Conservation (phyloP, 1,140 invertebrate species). For the Chelonus insularis region DNA sequence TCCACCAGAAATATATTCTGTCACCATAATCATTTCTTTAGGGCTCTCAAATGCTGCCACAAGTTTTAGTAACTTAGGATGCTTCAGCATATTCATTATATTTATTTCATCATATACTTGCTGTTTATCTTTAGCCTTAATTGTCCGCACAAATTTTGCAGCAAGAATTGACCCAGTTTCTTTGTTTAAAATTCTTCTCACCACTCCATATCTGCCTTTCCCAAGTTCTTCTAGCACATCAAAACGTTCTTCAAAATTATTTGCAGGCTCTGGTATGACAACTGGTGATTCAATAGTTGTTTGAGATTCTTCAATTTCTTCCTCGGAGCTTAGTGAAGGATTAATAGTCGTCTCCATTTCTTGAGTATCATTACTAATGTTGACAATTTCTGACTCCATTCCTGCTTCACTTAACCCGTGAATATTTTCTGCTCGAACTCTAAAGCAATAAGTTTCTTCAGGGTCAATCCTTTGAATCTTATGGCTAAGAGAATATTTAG, state of each 20-base stretch:
- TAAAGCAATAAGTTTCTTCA: conserved; percentile 69
- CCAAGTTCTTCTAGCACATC: conserved; percentile 76
- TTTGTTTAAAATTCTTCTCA: conserved; percentile 76
- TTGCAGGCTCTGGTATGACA: conserved; percentile 60
- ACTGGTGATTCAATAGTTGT: conserved; percentile 43
- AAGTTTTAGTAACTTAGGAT: conserved; percentile 88
- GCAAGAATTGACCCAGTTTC: conserved; percentile 73
- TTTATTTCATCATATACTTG: conserved; percentile 88
- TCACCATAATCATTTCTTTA: conserved; percentile 87
- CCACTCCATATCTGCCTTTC: conserved; percentile 78
- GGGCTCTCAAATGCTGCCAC: conserved; percentile 84
- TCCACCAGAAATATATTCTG: conserved; percentile 91
- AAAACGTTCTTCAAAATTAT: conserved; percentile 65
- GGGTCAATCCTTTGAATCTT: conserved; percentile 62
- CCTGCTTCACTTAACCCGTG: conserved; percentile 77
- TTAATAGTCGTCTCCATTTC: conserved; percentile 24
- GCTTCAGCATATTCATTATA: conserved; percentile 87
- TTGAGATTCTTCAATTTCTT: neutral
- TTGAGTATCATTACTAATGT: conserved; percentile 48
- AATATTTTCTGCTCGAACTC: conserved; percentile 77
- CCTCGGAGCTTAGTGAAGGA: neutral
- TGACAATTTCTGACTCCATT: conserved; percentile 60
- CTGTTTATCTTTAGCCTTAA: conserved; percentile 78
- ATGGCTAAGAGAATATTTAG: conserved; percentile 69
- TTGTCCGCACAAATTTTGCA: conserved; percentile 89